A percentile compares a stretch with the other conserved stretches of the same genome.
phyloP scores from a whole-genome alignment of 2,797 vertebrate genomes.

The Kryptopterus vitreolus region DNA sequence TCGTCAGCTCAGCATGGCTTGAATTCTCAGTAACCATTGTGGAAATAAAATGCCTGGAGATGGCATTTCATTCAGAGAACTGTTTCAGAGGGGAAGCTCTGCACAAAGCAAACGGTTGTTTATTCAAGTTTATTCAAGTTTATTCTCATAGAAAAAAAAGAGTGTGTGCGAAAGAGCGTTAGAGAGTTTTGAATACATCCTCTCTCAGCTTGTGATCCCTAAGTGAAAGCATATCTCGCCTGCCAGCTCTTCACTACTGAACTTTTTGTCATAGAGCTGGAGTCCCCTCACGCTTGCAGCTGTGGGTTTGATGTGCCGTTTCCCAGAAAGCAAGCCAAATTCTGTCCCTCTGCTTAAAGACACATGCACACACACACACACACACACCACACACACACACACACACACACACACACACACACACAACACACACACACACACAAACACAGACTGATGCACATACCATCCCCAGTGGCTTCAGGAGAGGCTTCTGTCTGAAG shows the following conservation, averaged over 20 bases:
- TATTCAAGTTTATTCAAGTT: constrained; percentile 78
- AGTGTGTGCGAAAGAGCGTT: constrained; percentile 29
- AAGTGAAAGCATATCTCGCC: constrained; percentile 78
- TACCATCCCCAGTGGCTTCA: constrained; percentile 64
- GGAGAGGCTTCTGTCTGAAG: constrained; percentile 68
- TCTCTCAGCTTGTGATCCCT: constrained; percentile 81
- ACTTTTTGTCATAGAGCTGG: constrained; percentile 78
- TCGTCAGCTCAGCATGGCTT: constrained; percentile 62
- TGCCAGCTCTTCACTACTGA: constrained; percentile 82
- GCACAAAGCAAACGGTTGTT: constrained; percentile 87
- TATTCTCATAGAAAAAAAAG: constrained; percentile 26
- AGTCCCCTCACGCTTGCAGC: constrained; percentile 82
- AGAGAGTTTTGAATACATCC: constrained; percentile 80
- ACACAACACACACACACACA: constrained; percentile 18
- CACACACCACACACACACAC: constrained; percentile 7
- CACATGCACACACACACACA: constrained; percentile 26
- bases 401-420: constrained; percentile 20
- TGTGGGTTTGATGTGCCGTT: constrained; percentile 83
- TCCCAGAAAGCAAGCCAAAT: constrained; percentile 85
- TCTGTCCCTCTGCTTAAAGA: constrained; percentile 76
- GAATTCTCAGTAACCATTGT: constrained; percentile 87
- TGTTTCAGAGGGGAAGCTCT: constrained; percentile 64
- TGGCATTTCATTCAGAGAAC: constrained; percentile 86
- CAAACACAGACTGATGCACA: constrained; percentile 15
- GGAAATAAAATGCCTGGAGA: constrained; percentile 71